Evolutionary conservation across 2,888 invertebrate species (phyloP), one percentile per base, ranked within the genome.

Genomic region (Pyrocoelia pectoralis): DNA sequence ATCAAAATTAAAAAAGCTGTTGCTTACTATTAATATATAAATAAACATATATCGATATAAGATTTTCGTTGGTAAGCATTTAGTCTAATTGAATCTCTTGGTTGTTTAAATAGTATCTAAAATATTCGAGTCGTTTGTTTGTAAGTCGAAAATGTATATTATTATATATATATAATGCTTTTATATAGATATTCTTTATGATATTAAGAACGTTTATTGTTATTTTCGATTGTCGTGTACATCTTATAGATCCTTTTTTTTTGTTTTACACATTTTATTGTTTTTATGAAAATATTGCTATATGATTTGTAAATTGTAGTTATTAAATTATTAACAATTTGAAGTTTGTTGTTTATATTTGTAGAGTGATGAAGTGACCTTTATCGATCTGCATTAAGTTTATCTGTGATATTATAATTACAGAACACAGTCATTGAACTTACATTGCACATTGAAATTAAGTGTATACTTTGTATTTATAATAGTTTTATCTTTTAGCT

Each of bases 261-360:
- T 69, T 72, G 68, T 73, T 73, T 73, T 72, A 72, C 28, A 18
- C 53, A 50, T 69, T 68, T 67, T 71, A 74, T 72, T 74, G 73
- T 66, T 76, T 76, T 72, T 72, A 68, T 73, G 62, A 73, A 71
- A 70, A 71, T 76, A 75, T 74, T 71, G 76, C 77, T 76, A 67
- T 65, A 73, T 76, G 76, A 58, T 76, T 78, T 77, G 76, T 76
- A 75, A 75, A 77, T 76, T 66, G 53, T 63, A 51, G 63, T 63
- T 63, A 58, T 62, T 62, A 62, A 62, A 62, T 33, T 38, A 57
- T 62, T 59, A 62, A 62, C 57, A 57, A 62, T 33, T 33, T 8
- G 3, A n/a, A 3, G 33, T 33, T 10, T 10, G 9, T 33, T 33
- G 2, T 33, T 33, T 8, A 5, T 24, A 24, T 24, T n/a, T n/a